Evolutionary conservation across 2,888 invertebrate species (phyloP).

Genomic region (Fragum whitleyi): DNA sequence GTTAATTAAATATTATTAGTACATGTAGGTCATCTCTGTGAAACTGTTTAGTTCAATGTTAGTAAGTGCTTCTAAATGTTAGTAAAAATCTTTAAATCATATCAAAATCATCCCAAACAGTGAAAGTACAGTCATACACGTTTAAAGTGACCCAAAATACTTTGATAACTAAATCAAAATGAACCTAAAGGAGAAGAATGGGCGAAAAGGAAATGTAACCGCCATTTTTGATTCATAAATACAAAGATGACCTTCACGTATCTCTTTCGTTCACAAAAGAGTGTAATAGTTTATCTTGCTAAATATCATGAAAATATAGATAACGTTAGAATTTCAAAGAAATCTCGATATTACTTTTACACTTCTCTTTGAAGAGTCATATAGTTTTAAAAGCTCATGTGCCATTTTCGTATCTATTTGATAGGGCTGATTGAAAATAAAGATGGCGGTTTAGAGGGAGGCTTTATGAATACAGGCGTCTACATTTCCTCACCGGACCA

Average conservation of each 20-base stretch:
- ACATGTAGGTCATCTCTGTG: slow-evolving; percentile 21
- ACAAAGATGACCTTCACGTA: slow-evolving; percentile 23
- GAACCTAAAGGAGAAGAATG: slow-evolving; percentile 21
- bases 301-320: too few species aligned
- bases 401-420: background rate
- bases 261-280: too few species aligned
- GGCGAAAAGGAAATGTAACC: slow-evolving; percentile 26
- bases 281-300: too few species aligned
- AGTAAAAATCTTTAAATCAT: background rate
- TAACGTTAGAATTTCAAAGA: too few species aligned
- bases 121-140: background rate
- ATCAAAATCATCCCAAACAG: background rate
- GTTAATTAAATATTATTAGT: background rate
- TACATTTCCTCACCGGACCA: slow-evolving; percentile 22
- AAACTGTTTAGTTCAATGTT: background rate
- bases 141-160: background rate
- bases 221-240: background rate
- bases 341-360: too few species aligned
- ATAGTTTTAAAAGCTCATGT: too few species aligned
- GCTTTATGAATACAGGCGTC: background rate
- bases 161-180: slow-evolving; percentile 2
- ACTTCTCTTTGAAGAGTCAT: too few species aligned
- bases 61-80: background rate
- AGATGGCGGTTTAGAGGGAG: background rate
- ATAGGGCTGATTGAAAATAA: background rate